These are phyloP conservation scores for Odontocolon sp. DNA, from an alignment of 2,888 invertebrate genomes.

Conservation along the genomic window DNA sequence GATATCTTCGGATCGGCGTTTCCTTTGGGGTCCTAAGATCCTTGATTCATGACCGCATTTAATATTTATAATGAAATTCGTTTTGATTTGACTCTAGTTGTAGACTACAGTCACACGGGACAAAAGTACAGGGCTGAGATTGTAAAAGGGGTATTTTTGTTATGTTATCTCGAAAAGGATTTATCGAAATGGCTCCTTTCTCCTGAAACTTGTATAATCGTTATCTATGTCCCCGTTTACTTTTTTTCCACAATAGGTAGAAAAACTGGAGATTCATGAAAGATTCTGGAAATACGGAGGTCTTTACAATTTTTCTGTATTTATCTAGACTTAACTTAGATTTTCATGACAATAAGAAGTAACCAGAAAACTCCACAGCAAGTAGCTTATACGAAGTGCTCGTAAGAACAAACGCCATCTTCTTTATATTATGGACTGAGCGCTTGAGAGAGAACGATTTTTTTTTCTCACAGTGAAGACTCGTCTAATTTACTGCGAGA, in stretches of 20 bases:
- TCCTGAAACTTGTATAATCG: neutral
- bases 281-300: neutral
- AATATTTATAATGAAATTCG: constrained; percentile 17
- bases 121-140: neutral
- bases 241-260: neutral
- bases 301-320: too few species aligned
- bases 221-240: constrained; percentile 31
- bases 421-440: neutral
- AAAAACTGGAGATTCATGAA: neutral
- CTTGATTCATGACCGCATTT: neutral
- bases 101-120: neutral
- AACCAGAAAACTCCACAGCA: too few species aligned
- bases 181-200: neutral
- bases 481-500: constrained; percentile 68
- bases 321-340: too few species aligned
- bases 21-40: neutral
- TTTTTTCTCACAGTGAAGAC: constrained; percentile 16
- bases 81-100: neutral
- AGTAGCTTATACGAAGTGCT: too few species aligned
- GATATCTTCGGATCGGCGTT: neutral
- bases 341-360: too few species aligned
- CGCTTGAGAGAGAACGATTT: neutral
- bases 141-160: neutral
- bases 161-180: neutral
- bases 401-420: too few species aligned